Percentiles rank a stretch among this genome's conserved stretches.
Conservation (phyloP, 2,888 invertebrate species). For the Yponomeuta sedellus region DNA sequence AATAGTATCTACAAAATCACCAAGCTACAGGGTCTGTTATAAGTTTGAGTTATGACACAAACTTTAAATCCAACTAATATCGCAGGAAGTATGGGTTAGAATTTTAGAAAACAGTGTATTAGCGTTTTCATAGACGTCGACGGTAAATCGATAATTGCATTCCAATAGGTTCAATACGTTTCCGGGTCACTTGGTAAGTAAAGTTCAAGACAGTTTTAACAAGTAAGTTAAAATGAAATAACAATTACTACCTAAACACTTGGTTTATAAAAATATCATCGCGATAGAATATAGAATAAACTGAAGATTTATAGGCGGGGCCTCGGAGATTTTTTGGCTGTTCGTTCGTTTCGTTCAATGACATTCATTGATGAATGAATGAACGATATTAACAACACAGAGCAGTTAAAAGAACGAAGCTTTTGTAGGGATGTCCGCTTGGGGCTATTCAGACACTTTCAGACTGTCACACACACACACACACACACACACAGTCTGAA, state of each 20-base stretch:
- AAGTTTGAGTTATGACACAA: slow-evolving; percentile 32
- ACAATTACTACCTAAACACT: slow-evolving; percentile 60
- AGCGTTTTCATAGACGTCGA: slow-evolving; percentile 38
- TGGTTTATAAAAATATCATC: slow-evolving; percentile 63
- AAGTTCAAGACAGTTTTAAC: too few species aligned
- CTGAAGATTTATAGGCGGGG: slow-evolving; percentile 68
- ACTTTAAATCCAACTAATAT: slow-evolving; percentile 38
- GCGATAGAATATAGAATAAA: slow-evolving; percentile 58
- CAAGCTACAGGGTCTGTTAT: slow-evolving; percentile 40
- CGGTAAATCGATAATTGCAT: slow-evolving; percentile 63
- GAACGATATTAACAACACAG: background rate
- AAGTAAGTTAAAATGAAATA: slow-evolving; percentile 14
- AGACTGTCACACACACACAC: too few species aligned
- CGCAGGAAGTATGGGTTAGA: slow-evolving; percentile 38
- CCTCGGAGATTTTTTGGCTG: slow-evolving; percentile 48
- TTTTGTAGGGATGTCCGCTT: too few species aligned
- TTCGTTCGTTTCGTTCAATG: slow-evolving; percentile 58
- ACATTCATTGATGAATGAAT: slow-evolving; percentile 52
- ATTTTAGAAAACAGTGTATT: slow-evolving; percentile 50
- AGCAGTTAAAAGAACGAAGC: too few species aligned
- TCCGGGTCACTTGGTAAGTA: background rate
- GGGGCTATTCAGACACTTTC: too few species aligned
- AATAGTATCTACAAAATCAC: slow-evolving; percentile 74
- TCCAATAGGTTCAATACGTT: slow-evolving; percentile 28
- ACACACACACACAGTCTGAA: too few species aligned